Percentiles rank a stretch among this genome's conserved stretches.
phyloP scores from a whole-genome alignment of 2,888 invertebrate genomes.

The Trachelus tabidus region DNA sequence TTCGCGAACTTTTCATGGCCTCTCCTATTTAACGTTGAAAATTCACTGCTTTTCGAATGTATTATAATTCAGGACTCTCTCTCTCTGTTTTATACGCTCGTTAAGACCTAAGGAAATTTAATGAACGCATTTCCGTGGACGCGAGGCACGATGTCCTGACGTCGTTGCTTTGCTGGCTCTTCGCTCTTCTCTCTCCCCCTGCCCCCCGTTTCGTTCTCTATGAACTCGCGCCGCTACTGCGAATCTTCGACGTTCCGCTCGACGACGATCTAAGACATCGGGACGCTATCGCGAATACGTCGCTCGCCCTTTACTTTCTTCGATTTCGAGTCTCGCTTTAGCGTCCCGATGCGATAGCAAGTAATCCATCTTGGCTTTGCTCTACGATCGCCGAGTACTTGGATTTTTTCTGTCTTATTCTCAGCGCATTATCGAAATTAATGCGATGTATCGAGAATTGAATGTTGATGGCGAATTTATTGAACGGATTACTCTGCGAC shows the following conservation, averaged over 20 bases:
- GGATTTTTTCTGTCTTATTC: background rate
- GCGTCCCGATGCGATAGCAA: background rate
- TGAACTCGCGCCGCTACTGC: background rate
- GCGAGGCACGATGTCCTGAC: background rate
- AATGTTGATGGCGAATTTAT: background rate
- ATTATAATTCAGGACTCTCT: background rate
- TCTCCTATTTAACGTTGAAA: background rate
- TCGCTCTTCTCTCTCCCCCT: background rate
- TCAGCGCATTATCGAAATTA: background rate
- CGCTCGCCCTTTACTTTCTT: background rate
- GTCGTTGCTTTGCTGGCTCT: background rate
- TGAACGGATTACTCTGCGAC: background rate
- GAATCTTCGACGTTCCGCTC: background rate
- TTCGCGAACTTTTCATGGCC: background rate
- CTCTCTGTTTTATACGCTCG: background rate
- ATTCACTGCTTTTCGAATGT: background rate
- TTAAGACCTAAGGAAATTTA: background rate
- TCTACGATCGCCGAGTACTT: background rate
- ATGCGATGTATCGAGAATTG: background rate
- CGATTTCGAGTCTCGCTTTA: background rate
- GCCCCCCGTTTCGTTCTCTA: background rate
- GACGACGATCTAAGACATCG: background rate
- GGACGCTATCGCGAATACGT: background rate
- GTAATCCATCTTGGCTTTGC: background rate
- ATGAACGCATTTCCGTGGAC: background rate